phyloP scores from a whole-genome alignment of 2,797 vertebrate genomes.

The Pseudochirops cupreus region DNA sequence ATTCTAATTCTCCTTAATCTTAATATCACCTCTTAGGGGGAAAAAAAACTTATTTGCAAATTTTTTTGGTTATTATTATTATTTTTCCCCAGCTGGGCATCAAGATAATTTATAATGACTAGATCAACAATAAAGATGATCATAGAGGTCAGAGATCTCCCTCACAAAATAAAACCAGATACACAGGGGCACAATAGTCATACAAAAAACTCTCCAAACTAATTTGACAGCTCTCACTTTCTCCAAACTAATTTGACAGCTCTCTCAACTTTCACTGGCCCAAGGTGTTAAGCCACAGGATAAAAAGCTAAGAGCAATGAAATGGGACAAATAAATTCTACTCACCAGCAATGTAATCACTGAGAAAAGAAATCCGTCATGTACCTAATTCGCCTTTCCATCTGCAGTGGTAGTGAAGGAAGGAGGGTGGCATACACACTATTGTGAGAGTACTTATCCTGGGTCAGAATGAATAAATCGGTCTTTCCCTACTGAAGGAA shows the following conservation, averaged over 20 bases:
- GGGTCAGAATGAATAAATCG: neutral
- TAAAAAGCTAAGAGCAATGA: slow-evolving; percentile 35
- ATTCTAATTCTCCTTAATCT: slow-evolving; percentile 78
- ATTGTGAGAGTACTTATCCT: neutral
- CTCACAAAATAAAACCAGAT: slow-evolving; percentile 21
- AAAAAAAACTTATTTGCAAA: neutral
- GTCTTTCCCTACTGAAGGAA: neutral
- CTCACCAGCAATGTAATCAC: slow-evolving; percentile 17
- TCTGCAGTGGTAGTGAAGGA: neutral
- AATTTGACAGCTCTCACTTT: slow-evolving; percentile 10
- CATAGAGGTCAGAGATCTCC: slow-evolving; percentile 65
- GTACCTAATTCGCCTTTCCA: slow-evolving; percentile 44
- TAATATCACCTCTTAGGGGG: neutral
- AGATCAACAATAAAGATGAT: slow-evolving; percentile 75
- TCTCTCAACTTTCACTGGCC: neutral
- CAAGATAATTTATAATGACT: slow-evolving; percentile 72
- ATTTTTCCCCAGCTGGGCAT: slow-evolving; percentile 20
- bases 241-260: slow-evolving; percentile 12
- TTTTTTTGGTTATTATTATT: neutral
- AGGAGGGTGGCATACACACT: neutral
- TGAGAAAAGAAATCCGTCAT: slow-evolving; percentile 63
- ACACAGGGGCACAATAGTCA: neutral
- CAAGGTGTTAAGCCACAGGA: slow-evolving; percentile 39
- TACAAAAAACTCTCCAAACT: neutral
- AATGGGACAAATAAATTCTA: slow-evolving; percentile 64